Evolutionary conservation across 2,888 invertebrate genomes (phyloP).

Genomic region (Pandemis corylana): DNA sequence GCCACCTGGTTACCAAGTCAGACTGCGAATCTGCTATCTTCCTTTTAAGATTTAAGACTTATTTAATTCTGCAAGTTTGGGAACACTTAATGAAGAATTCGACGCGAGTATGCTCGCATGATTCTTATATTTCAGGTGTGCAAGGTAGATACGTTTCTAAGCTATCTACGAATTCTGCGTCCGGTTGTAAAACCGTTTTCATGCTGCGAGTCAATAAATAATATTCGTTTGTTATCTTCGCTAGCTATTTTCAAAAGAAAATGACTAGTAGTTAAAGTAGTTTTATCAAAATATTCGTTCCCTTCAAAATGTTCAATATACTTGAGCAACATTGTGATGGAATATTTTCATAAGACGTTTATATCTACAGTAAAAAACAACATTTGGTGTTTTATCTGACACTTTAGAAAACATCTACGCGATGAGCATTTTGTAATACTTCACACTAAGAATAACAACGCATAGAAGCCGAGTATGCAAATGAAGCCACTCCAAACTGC

Average conservation of each 20-base stretch:
- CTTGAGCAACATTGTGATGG: conserved; percentile 83
- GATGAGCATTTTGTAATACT: conserved; percentile 70
- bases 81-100: too few relatives aligned
- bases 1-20: not conserved
- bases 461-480: conserved; percentile 46
- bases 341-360: conserved; percentile 81
- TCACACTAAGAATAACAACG: conserved; percentile 45
- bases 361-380: conserved; percentile 77
- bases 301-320: conserved; percentile 77
- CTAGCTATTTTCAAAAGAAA: conserved; percentile 83
- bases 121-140: not conserved
- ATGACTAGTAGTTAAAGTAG: conserved; percentile 78
- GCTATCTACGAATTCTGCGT: conserved; percentile 13
- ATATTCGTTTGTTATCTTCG: conserved; percentile 54
- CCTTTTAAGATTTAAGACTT: not conserved
- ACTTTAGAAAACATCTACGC: conserved; percentile 66
- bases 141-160: not conserved
- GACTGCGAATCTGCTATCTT: not conserved
- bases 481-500: not conserved
- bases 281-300: conserved; percentile 73
- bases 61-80: not conserved
- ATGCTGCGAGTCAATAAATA: conserved; percentile 36
- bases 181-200: conserved; percentile 24
- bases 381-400: conserved; percentile 80
- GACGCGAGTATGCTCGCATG: too few relatives aligned